Evolutionary conservation across 2,113 vertebrate species (phyloP).

Genomic region (Ophiodon elongatus): DNA sequence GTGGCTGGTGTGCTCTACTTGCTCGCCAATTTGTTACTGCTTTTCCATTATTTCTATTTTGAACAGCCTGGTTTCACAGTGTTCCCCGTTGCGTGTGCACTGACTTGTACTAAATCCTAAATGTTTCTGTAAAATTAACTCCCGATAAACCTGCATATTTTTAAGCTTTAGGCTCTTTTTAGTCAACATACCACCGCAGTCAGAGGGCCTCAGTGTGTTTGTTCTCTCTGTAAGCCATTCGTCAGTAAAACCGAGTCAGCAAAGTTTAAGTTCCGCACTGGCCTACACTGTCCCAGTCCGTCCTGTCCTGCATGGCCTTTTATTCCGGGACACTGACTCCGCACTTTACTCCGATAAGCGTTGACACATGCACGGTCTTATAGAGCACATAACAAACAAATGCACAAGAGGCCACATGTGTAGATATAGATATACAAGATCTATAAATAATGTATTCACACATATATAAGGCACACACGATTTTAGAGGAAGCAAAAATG

Average conservation of each 20-base stretch:
- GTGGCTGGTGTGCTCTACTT: not conserved
- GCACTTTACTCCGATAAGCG: slow-evolving; percentile 63
- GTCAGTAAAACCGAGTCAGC: slow-evolving; percentile 74
- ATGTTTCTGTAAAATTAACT: slow-evolving; percentile 3
- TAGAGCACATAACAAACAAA: not conserved
- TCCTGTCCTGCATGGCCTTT: slow-evolving; percentile 61
- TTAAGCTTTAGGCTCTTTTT: slow-evolving; percentile 6
- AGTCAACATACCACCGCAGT: slow-evolving; percentile 25
- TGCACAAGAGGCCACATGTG: not conserved
- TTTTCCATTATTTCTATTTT: not conserved
- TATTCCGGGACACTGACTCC: slow-evolving; percentile 76
- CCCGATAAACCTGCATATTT: slow-evolving; percentile 7
- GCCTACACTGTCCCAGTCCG: slow-evolving; percentile 44
- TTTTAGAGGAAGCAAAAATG: slow-evolving; percentile 32
- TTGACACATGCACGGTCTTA: slow-evolving; percentile 21
- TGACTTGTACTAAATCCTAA: not conserved
- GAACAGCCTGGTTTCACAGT: slow-evolving; percentile 11
- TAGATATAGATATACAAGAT: not conserved
- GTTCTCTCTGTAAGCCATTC: slow-evolving; percentile 57
- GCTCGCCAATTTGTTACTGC: not conserved
- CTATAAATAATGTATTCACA: not conserved
- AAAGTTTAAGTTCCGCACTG: slow-evolving; percentile 71
- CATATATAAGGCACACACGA: not conserved
- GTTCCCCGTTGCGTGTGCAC: not conserved
- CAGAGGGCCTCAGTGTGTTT: slow-evolving; percentile 37